Percentiles rank a stretch among this genome's conserved stretches.
phyloP scores from a whole-genome alignment of 92 coral and sea anemone species.

The Isaurus tuberculatus region DNA sequence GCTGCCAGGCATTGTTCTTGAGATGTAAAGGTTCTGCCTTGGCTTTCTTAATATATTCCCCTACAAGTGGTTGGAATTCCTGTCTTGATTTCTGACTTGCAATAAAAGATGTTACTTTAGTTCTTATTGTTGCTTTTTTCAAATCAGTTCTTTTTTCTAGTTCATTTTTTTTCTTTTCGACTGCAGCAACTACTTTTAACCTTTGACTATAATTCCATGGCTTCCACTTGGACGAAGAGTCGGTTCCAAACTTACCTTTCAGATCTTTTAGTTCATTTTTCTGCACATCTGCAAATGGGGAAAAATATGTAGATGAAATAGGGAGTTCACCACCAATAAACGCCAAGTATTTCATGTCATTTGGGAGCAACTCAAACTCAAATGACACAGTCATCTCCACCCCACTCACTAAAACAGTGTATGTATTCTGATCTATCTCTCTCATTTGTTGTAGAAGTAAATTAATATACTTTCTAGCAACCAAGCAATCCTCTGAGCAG shows the following conservation, averaged over 20 bases:
- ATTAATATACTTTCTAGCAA: slow-evolving; percentile 21
- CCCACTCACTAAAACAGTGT: slow-evolving; percentile 18
- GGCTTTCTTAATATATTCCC: not conserved
- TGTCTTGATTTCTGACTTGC: slow-evolving; percentile 4
- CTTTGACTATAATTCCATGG: slow-evolving; percentile 48
- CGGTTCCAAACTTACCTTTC: slow-evolving; percentile 36
- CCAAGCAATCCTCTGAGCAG: slow-evolving; percentile 47
- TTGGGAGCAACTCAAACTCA: slow-evolving; percentile 48
- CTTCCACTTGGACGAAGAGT: slow-evolving; percentile 38
- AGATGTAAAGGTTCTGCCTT: slow-evolving; percentile 26
- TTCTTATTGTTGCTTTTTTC: not conserved
- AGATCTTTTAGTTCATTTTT: slow-evolving; percentile 15
- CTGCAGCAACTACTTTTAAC: slow-evolving; percentile 36
- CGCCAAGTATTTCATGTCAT: slow-evolving; percentile 53
- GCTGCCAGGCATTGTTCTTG: slow-evolving; percentile 24
- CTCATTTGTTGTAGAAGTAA: slow-evolving; percentile 26
- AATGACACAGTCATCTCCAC: slow-evolving; percentile 32
- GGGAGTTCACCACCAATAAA: slow-evolving; percentile 46
- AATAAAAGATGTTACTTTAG: not conserved
- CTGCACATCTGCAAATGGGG: slow-evolving; percentile 50
- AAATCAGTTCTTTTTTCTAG: not conserved
- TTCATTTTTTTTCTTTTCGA: slow-evolving; percentile 20
- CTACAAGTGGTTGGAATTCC: slow-evolving; percentile 9
- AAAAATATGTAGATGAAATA: slow-evolving; percentile 49
- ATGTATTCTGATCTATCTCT: slow-evolving; percentile 41